A percentile compares a stretch with the other conserved stretches of the same genome.
phyloP scores from a whole-genome alignment of 1,140 invertebrate genomes.

The Sesamia nonagrioides region DNA sequence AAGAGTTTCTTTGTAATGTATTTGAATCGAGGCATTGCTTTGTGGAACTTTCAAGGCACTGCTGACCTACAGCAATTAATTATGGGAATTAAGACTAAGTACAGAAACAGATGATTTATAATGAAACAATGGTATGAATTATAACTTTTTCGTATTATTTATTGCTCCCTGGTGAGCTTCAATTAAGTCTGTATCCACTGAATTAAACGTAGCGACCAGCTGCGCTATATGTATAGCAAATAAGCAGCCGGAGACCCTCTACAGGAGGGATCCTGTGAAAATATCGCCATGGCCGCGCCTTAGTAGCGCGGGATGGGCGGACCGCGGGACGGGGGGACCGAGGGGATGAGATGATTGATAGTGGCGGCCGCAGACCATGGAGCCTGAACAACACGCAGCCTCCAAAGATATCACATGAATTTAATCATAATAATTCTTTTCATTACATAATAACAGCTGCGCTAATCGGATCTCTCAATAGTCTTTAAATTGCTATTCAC shows the following conservation, averaged over 20 bases:
- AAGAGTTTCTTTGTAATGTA: constrained; percentile 32
- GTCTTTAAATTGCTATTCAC: constrained; percentile 32
- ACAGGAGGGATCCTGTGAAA: constrained; percentile 51
- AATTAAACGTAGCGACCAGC: constrained; percentile 53
- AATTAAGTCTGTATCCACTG: constrained; percentile 51
- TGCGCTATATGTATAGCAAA: constrained; percentile 51
- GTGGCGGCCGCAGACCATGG: constrained; percentile 14
- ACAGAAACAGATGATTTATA: constrained; percentile 11
- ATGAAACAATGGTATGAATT: constrained; percentile 38
- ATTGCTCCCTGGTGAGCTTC: constrained; percentile 35
- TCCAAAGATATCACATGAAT: constrained; percentile 24
- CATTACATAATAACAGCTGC: constrained; percentile 35
- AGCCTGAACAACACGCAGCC: not conserved
- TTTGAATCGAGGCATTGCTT: constrained; percentile 11
- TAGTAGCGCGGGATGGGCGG: not conserved
- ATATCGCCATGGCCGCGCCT: constrained; percentile 47
- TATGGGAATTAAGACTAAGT: constrained; percentile 16
- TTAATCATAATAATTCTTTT: constrained; percentile 8
- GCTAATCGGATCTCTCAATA: constrained; percentile 37
- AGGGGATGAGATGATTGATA: constrained; percentile 54
- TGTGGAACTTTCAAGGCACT: constrained; percentile 24
- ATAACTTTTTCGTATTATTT: constrained; percentile 49
- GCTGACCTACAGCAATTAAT: constrained; percentile 29
- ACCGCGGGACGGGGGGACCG: not conserved
- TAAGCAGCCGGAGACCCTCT: constrained; percentile 28